phyloP scores from a whole-genome alignment of 2,797 vertebrate genomes.

The Caiman crocodilus region DNA sequence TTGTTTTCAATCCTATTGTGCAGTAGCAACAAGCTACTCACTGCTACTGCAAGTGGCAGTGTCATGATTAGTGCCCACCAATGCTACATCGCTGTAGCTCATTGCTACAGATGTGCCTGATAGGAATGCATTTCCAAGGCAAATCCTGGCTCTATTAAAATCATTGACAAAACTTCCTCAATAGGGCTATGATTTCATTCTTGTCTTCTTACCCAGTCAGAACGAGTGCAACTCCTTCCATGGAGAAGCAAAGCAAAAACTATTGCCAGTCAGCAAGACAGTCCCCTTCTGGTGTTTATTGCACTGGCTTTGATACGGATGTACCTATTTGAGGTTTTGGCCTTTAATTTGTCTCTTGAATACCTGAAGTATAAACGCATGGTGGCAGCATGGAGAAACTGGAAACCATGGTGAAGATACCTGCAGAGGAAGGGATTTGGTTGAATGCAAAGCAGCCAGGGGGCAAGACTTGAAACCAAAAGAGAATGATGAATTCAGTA shows the following conservation, averaged over 20 bases:
- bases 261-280: background rate
- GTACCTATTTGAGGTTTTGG: background rate
- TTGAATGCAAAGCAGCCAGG: background rate
- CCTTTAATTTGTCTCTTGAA: background rate
- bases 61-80: too few species aligned
- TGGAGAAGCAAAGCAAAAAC: background rate
- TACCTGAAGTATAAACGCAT: background rate
- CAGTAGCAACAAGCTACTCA: too few species aligned
- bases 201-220: background rate
- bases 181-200: background rate
- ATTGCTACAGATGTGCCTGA: too few species aligned
- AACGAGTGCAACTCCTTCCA: background rate
- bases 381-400: background rate
- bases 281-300: background rate
- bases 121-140: background rate
- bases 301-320: background rate
- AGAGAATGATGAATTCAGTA: background rate
- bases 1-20: too few species aligned
- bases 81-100: too few species aligned
- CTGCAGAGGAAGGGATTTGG: background rate
- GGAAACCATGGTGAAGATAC: background rate
- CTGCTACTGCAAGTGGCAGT: too few species aligned
- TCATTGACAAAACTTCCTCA: background rate
- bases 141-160: background rate
- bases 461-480: background rate